phyloP scores from a whole-genome alignment of 2,113 vertebrate species.

The Pitta sordida region DNA sequence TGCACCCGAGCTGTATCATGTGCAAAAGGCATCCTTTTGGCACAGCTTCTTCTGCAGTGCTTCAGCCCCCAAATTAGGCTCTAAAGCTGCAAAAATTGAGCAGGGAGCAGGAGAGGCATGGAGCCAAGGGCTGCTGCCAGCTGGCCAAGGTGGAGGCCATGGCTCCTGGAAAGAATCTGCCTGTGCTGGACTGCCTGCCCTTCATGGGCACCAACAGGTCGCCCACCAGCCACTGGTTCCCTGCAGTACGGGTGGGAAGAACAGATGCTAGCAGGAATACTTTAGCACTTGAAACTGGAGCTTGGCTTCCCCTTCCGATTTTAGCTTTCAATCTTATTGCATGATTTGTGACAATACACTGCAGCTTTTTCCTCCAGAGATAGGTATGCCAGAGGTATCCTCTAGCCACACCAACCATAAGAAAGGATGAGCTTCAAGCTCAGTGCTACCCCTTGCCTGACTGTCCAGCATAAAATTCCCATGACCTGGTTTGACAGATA shows the following conservation, averaged over 20 bases:
- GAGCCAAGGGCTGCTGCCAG: constrained; percentile 24
- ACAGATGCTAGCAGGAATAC: background rate
- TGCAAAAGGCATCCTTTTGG: background rate
- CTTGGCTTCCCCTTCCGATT: background rate
- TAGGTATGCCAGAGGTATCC: background rate
- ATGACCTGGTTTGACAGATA: background rate
- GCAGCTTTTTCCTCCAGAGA: accelerated
- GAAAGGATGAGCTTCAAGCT: background rate
- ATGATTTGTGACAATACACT: background rate
- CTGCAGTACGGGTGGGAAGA: background rate
- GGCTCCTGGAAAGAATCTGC: background rate
- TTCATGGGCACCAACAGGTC: background rate
- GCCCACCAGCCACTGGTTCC: background rate
- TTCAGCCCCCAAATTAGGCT: background rate
- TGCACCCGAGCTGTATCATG: accelerated
- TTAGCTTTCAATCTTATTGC: background rate
- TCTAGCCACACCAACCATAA: background rate
- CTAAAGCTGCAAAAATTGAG: background rate
- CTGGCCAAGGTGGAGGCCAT: background rate
- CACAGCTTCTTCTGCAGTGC: background rate
- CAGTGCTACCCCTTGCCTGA: background rate
- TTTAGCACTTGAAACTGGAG: background rate
- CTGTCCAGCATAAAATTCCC: background rate
- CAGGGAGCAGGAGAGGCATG: background rate
- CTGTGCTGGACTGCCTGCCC: background rate